Base-by-base conservation (phyloP, 92 coral and sea anemone species). In the Metridium senile region DNA sequence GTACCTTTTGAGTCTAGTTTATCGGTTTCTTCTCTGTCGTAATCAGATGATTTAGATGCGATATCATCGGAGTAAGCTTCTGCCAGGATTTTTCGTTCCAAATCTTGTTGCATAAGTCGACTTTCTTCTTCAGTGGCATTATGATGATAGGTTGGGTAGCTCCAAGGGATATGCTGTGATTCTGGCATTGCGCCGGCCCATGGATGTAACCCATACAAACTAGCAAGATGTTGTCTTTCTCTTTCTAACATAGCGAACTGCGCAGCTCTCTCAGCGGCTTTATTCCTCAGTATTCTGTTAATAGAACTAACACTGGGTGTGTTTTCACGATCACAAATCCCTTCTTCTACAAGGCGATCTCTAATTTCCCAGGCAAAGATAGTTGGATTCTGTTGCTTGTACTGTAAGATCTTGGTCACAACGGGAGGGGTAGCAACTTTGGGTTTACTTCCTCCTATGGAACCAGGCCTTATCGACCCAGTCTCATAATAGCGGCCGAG, bases 301-400 rank as follows among this genome's bases (percentile, higher is more conserved):
- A 96, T 96, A 0, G 99, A 96, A 56, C 99, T 96, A 58, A 96
- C 99, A 72, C 99, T 96, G 26, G 99, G 99, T 0, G 97, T 93
- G 71, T 88, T 96, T 29, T 96, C 99, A 13, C 97, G 90, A 76
- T 96, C 99, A 76, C 99, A 96, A 51, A 96, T 90, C 7, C 97
- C 92, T 65, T 96, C 99, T 57, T 96, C 99, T 22, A 96, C 97
- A n/a, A 96, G 84, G 61, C 99, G 88, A 69, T 96, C 99, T 21
- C 99, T 85, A 62, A 96, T 96, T 63, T 96, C 99, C 99, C 99
- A 96, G 29, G 99, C 99, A 76, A 96, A 96, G 58, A 96, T 96
- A 9, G 99, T 96, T 1, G 99, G 99, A 77, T 96, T 96, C 62
- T 96, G 99, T 74, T 96, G 99, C 74, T 96, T 96, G 86, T 96